phyloP scores from a whole-genome alignment of 2,113 vertebrate genomes.

The Ondatra zibethicus region DNA sequence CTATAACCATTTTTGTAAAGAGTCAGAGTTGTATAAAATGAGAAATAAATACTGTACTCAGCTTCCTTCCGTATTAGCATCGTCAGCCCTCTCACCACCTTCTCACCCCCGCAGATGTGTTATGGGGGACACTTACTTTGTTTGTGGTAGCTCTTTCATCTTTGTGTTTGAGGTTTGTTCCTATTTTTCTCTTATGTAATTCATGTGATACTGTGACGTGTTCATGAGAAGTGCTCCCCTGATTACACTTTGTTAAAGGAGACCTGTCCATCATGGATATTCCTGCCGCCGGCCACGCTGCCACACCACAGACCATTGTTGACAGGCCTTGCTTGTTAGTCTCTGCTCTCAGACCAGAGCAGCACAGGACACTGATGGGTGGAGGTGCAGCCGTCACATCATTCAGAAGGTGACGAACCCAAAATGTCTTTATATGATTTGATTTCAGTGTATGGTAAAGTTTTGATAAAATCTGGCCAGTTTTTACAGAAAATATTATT shows the following conservation, averaged over 20 bases:
- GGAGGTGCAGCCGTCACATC: slow-evolving; percentile 10
- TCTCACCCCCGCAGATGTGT: slow-evolving; percentile 65
- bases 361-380: slow-evolving; percentile 23
- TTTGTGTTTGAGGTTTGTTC: slow-evolving; percentile 45
- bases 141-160: slow-evolving; percentile 61
- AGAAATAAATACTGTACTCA: slow-evolving; percentile 86
- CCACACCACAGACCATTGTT: slow-evolving; percentile 64
- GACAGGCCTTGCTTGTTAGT: slow-evolving; percentile 64
- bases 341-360: slow-evolving; percentile 74
- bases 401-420: slow-evolving; percentile 56
- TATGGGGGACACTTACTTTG: slow-evolving; percentile 59
- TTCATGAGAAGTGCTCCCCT: slow-evolving; percentile 68
- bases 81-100: slow-evolving; percentile 77
- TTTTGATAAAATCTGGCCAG: slow-evolving; percentile 72
- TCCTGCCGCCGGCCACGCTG: slow-evolving; percentile 53
- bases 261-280: slow-evolving; percentile 64
- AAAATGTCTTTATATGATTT: slow-evolving; percentile 68
- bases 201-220: slow-evolving; percentile 77
- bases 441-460: slow-evolving; percentile 57
- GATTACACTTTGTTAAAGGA: slow-evolving; percentile 60
- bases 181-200: slow-evolving; percentile 69
- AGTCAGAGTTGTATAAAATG: slow-evolving; percentile 84
- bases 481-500: slow-evolving; percentile 76
- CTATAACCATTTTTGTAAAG: slow-evolving; percentile 88
- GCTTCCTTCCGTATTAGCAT: slow-evolving; percentile 83